Evolutionary conservation across 2,113 vertebrate species (phyloP), one percentile per base, ranked within the genome.

Genomic region (Phrynosoma blainvillii): DNA sequence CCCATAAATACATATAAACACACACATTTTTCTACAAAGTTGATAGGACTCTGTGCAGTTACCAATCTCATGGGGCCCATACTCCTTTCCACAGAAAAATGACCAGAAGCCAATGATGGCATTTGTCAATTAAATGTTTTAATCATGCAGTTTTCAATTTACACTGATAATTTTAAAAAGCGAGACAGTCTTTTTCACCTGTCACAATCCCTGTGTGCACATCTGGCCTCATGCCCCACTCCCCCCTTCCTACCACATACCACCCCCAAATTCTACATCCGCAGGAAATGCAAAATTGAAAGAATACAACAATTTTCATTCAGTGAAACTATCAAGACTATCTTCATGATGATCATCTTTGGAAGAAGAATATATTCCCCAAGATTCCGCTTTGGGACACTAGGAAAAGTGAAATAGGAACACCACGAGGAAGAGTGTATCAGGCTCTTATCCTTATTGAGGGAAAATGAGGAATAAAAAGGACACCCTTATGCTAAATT

Each of bases 161-260:
- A 68, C 87, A 88, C 74, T 30, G 62, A 88, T 88, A 83, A 88
- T 84, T 14, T 40, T 11, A 83, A 87, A 73, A 76, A 32, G 4
- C 81, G 42, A 65, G 52, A 78, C 21, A 88, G 30, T 40, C 47
- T 77, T 36, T 79, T 87, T 23, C 74, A 70, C 81, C 47, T 56
- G 42, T 77, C 47, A 12, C 68, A 30, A 62, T 42, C 47, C 70
- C 47, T 78, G 65, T 56, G 59, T 12, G 12, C 10, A 4, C 74
- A 30, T 56, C 16, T 40, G 68, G 68, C 23, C 16, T 23, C 47
- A 42, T 21, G 59, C 42, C 73, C 73, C 73, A 68, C n/a, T 30
- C 27, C 59, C 54, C 10, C 47, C 47, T 25, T 76, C 47, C 16
- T 36, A 65, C 3, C 9, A 62, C 20, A 27, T 18, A 16, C 20